These are phyloP conservation scores for Monoplex corrugatus DNA, from an alignment of 2,888 invertebrate genomes.

Conservation along the genomic window DNA sequence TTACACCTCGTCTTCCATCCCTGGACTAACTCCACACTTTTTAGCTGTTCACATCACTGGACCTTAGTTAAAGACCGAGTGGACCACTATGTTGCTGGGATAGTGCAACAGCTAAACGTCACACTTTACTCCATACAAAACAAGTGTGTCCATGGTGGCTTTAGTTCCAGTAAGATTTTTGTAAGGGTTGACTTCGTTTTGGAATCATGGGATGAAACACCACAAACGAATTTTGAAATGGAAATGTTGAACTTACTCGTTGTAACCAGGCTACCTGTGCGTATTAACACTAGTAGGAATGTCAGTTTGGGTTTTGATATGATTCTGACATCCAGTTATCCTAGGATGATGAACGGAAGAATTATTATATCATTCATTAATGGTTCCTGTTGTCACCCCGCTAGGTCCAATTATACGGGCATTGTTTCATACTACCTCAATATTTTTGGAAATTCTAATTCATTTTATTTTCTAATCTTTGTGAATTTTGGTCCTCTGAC, in stretches of 20 bases:
- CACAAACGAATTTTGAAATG: slow-evolving; percentile 19
- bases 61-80: background rate
- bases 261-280: background rate
- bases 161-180: too few relatives aligned
- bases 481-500: background rate
- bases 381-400: background rate
- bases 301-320: background rate
- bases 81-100: background rate
- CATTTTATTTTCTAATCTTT: too few relatives aligned
- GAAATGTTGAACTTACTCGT: background rate
- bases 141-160: background rate
- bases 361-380: background rate
- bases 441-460: background rate
- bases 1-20: background rate
- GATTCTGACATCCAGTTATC: background rate
- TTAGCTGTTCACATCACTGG: background rate
- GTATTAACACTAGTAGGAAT: background rate
- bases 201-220: background rate
- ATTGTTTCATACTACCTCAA: too few relatives aligned
- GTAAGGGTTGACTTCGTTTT: background rate
- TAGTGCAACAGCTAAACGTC: background rate
- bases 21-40: background rate
- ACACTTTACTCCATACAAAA: background rate
- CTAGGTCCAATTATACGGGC: background rate
- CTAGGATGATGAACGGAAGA: too few relatives aligned